Base-by-base conservation (phyloP, 2,113 vertebrate species). In the Eclectus roratus region DNA sequence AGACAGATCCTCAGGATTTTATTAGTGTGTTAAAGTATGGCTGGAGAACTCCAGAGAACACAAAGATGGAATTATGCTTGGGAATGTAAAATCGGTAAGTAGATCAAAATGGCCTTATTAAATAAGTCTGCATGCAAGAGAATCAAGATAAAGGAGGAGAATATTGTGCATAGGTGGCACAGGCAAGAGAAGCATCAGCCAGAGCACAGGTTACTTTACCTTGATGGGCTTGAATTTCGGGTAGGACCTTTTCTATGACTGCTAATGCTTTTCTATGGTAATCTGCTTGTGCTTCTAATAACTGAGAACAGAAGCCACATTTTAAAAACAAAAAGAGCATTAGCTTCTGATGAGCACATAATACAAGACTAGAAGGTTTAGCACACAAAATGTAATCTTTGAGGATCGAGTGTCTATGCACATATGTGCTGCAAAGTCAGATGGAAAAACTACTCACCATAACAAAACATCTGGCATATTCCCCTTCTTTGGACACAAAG, bases 201-300 rank as follows among this genome's bases (percentile, higher is more conserved):
- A 95, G 94, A 97, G 96, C 97, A 88, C 95, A 91, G 93, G 97
- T 97, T 98, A 97, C 98, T 86, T 98, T 99, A 99, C 99, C 99
- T 99, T 99, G 99, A 97, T 99, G 99, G 96, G 98, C 98, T 98
- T 98, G 99, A 97, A 99, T 99, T 98, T 99, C 98, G 47, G 99
- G 99, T 96, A 99, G 98, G 97, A 99, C 98, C 72, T 97, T 98
- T 98, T 99, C 99, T 98, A 99, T 98, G 97, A 99, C 98, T 95
- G 98, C 98, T 98, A 99, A 98, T 98, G 99, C 99, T 98, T 99
- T 99, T 98, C 99, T 98, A 98, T 99, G 99, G 98, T 99, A 99
- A 98, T 99, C 99, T 96, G 99, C 99, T 98, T 99, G 99, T 97
- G 99, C 99, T 98, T 99, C 99, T 98, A 99, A 99, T 98, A 99